Base-by-base conservation (phyloP, 2,888 invertebrate species). In the Suillia variegata region DNA sequence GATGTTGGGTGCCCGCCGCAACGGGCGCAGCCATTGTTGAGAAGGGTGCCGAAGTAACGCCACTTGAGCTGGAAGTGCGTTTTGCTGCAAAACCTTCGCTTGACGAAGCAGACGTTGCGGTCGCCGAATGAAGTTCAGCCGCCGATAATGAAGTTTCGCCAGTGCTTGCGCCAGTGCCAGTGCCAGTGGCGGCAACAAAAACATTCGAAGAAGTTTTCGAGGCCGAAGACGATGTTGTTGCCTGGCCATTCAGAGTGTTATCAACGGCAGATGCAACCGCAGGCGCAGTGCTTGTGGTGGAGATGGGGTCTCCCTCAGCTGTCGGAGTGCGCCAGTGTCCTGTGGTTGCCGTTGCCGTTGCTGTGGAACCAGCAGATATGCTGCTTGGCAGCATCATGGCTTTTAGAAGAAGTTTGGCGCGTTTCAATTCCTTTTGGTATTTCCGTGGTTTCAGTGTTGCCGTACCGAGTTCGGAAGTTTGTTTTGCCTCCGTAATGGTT, bases 381-480 rank as follows among this genome's bases (percentile, higher is more conserved):
- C n/a, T 49, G 5, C 20, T 49, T 49, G 49, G 12, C 60, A 75
- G 56, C 47, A 69, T 63, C 47, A 69, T 63, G 22, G 71, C 69
- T 71, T 78, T 78, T 54, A 78, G 70, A 67, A 78, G 67, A 68
- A 80, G 71, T 69, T 78, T 79, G 61, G 79, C 80, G 62, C 76
- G 74, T 67, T 77, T 75, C 62, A 79, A 70, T 68, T 79, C 66
- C 63, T 78, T 74, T 68, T 75, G 68, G 63, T 70, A 74, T 65
- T 74, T 71, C 62, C 71, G 70, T 42, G 56, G 48, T 26, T 26
- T 8, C 10, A 33, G 34, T 64, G 58, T 53, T 57, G 52, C 22
- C 17, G 53, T 12, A 31, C 45, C 34, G n/a, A n/a, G n/a, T n/a
- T n/a, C n/a, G 53, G 61, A 12, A 8, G 20, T 15, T 48, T n/a